Base-by-base conservation (phyloP, 35 echinoderm and acorn worm genomes). In the Lytechinus variegatus region DNA sequence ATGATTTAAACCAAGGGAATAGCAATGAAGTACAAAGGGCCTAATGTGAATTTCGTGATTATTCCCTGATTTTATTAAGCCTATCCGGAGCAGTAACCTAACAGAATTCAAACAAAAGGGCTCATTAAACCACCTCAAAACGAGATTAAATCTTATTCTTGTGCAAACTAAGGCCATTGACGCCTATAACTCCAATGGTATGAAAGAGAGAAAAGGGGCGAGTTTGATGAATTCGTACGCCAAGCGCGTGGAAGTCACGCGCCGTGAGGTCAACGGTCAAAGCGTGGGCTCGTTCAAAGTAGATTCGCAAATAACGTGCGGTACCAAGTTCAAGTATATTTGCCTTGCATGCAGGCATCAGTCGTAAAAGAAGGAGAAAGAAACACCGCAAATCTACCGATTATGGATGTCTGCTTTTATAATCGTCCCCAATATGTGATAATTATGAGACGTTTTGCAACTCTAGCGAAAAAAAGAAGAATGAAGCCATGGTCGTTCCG, bases 181-280 rank as follows among this genome's bases (percentile, higher is more conserved):
- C 16, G 66, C 66, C 66, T 79, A 44, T 44, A 16, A 79, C 66
- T 79, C n/a, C 19, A 79, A 79, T 10, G 16, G 57, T 12, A 16
- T 12, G 8, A 60, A 16, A 60, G 66, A 79, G 21, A n/a, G 19
- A n/a, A 16, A n/a, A 16, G n/a, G 66, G n/a, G 16, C 1, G 16
- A 71, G 21, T 16, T 24, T 79, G 66, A 79, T 79, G 66, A 79
- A 79, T 79, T 79, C 66, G 66, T 79, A 79, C 66, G 66, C 66
- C 66, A 79, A 79, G 66, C 66, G 66, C 66, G 66, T 79, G 66
- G 66, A 79, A 79, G 66, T 79, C 66, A 79, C 66, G 66, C 66
- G 66, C 66, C 66, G n/a, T 24, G 7, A 24, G 66, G 66, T 79
- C 66, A 79, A 79, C 19, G 66, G 66, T 79, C 66, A 79, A 7